A percentile compares a stretch with the other conserved stretches of the same genome.
These are phyloP conservation scores for Pseudomyrmex sp. DNA, from an alignment of 1,140 invertebrate genomes.

Conservation along the genomic window DNA sequence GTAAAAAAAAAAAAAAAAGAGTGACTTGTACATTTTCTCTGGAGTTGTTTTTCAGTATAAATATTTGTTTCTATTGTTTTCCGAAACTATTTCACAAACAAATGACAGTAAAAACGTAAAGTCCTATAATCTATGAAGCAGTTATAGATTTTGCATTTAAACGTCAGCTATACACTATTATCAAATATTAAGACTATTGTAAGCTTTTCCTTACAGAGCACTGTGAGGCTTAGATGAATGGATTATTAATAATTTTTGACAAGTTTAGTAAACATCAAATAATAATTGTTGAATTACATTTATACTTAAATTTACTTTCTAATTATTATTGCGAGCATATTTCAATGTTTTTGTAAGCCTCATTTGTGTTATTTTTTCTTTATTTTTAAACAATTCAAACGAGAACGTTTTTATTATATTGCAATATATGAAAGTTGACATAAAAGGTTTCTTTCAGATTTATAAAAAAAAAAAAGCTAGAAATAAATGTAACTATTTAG, in stretches of 20 bases:
- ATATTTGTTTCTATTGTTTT: conserved; percentile 16
- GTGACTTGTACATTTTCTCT: too few relatives aligned
- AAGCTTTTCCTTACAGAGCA: too few relatives aligned
- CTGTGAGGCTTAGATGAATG: too few relatives aligned
- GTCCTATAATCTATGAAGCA: not conserved
- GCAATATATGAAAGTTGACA: not conserved
- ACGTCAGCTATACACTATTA: conserved; percentile 25
- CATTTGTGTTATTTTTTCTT: not conserved
- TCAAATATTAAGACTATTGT: too few relatives aligned
- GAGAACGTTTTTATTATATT: conserved; percentile 1
- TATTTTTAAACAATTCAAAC: conserved; percentile 16
- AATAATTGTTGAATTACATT: not conserved
- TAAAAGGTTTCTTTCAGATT: conserved; percentile 6
- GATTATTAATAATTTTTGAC: too few relatives aligned
- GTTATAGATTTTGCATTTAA: conserved; percentile 46
- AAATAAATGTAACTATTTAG: too few relatives aligned
- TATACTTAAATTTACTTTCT: not conserved
- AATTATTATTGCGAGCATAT: not conserved
- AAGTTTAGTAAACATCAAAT: too few relatives aligned
- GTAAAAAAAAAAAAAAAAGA: too few relatives aligned
- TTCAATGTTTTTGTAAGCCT: conserved; percentile 16
- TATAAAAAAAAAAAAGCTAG: not conserved
- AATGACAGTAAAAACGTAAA: not conserved
- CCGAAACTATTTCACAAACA: conserved; percentile 18
- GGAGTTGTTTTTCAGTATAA: not conserved